These are phyloP conservation scores for Eilema sororculum DNA, from an alignment of 2,888 invertebrate genomes.

Conservation along the genomic window DNA sequence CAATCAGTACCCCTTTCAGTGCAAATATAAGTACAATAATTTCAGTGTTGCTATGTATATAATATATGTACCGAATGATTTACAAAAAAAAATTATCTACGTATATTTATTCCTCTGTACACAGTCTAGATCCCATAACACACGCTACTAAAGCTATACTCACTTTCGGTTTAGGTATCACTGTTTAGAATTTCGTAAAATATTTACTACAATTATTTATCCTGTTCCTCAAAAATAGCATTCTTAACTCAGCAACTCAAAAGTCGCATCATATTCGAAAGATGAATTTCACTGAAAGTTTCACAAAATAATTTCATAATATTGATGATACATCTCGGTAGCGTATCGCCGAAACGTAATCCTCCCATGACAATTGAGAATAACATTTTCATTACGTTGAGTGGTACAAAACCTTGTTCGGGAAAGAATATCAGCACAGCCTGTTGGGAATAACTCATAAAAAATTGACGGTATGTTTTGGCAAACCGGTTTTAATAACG, in stretches of 20 bases:
- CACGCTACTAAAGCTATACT: no score
- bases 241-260: neutral
- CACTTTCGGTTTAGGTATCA: no score
- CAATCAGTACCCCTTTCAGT: no score
- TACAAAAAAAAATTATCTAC: no score
- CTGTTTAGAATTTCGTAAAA: no score
- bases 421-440: conserved; percentile 51
- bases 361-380: conserved; percentile 63
- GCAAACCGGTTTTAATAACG: conserved; percentile 50
- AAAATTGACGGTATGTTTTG: conserved; percentile 54
- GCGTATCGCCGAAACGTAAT: conserved; percentile 56
- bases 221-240: neutral
- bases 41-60: no score
- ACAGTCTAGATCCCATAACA: no score
- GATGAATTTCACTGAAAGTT: conserved; percentile 42
- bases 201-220: no score
- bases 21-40: no score
- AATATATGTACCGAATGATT: no score
- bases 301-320: conserved; percentile 50
- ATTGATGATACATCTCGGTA: conserved; percentile 50
- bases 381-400: conserved; percentile 67
- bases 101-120: no score
- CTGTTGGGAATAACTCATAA: conserved; percentile 44
- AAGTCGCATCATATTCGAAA: conserved; percentile 21
- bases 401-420: conserved; percentile 59